Percentiles rank a stretch among this genome's conserved stretches.
Evolutionary conservation across 2,888 invertebrate genomes (phyloP).

Genomic region (Philopedon plagiatum): DNA sequence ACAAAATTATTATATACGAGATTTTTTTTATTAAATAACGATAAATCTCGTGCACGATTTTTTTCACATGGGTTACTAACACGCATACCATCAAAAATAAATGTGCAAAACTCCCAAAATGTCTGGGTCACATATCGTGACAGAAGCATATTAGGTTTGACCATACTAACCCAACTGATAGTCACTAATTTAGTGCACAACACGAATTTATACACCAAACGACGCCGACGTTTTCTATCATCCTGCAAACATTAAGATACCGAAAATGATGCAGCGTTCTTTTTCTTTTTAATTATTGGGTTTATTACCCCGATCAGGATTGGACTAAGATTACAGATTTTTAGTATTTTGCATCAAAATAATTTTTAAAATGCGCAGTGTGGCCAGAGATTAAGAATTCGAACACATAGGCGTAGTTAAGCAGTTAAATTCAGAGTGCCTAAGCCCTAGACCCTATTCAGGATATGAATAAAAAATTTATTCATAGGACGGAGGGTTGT

Average conservation of each 20-base stretch:
- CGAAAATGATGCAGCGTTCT: not conserved
- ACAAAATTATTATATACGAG: too few relatives aligned
- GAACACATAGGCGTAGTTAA: too few relatives aligned
- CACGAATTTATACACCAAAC: constrained; percentile 41
- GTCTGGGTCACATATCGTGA: constrained; percentile 43
- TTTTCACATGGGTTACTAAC: not conserved
- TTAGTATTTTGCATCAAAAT: too few relatives aligned
- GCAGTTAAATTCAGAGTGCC: too few relatives aligned
- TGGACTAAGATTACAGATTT: not conserved
- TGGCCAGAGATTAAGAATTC: too few relatives aligned
- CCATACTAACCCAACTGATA: constrained; percentile 24
- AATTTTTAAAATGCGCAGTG: too few relatives aligned
- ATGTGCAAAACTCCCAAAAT: constrained; percentile 16
- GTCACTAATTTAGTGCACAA: constrained; percentile 41
- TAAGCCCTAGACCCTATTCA: too few relatives aligned
- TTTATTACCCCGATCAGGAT: not conserved
- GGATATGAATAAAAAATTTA: too few relatives aligned
- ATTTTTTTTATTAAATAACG: too few relatives aligned
- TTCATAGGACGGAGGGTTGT: too few relatives aligned
- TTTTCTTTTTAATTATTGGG: constrained; percentile 13
- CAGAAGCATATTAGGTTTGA: constrained; percentile 37
- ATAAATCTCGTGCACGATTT: not conserved
- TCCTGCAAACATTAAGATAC: constrained; percentile 10
- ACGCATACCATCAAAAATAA: constrained; percentile 15
- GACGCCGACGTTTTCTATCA: constrained; percentile 38